These are phyloP conservation scores for Chrysolina haemoptera DNA, from an alignment of 2,888 invertebrate genomes.

Conservation along the genomic window DNA sequence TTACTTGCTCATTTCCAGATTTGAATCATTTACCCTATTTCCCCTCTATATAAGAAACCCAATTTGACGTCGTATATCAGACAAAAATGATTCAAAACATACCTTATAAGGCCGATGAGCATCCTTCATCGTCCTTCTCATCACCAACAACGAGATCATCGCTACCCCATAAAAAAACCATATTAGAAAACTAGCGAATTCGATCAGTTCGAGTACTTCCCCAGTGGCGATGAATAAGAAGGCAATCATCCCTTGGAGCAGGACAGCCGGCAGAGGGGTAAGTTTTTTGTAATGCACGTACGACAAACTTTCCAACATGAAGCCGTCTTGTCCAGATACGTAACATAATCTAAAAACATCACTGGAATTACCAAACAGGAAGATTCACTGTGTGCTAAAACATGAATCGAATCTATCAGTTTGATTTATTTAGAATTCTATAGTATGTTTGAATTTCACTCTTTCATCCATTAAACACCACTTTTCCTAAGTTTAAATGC, in stretches of 20 bases:
- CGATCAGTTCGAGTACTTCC: constrained; percentile 82
- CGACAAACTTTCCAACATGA: constrained; percentile 84
- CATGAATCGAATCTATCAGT: no score
- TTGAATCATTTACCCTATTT: no score
- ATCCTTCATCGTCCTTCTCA: constrained; percentile 80
- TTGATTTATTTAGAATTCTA: no score
- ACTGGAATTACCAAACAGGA: no score
- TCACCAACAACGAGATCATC: constrained; percentile 83
- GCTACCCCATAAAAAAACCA: constrained; percentile 91
- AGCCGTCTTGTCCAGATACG: constrained; percentile 86
- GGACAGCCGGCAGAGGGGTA: constrained; percentile 88
- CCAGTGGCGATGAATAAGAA: constrained; percentile 81
- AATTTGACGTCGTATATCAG: no score
- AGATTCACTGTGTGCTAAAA: no score
- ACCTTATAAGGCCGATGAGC: constrained; percentile 81
- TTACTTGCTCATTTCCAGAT: background rate
- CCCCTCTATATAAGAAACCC: no score
- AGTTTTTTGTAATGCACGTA: constrained; percentile 82
- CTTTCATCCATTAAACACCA: no score
- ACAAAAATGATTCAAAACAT: constrained; percentile 43
- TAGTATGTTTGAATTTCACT: no score
- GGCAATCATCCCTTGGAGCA: constrained; percentile 84
- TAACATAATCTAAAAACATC: constrained; percentile 78
- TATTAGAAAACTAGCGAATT: constrained; percentile 89
- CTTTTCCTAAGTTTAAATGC: no score